Base-by-base conservation (phyloP, 1,140 invertebrate species). In the Pemphigus obesinymphae region DNA sequence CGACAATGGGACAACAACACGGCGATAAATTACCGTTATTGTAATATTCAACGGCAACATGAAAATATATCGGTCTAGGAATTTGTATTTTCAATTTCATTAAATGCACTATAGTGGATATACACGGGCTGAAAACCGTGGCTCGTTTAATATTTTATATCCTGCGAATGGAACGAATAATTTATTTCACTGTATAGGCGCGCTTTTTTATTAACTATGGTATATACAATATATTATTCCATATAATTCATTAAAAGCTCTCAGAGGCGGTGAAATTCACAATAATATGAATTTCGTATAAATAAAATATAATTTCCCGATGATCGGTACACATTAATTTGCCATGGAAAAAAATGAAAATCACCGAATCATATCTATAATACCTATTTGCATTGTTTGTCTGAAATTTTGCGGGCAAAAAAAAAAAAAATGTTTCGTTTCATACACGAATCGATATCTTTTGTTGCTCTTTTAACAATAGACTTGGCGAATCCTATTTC, bases 401-500 rank as follows among this genome's bases (percentile, higher is more conserved):
- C n/a, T 31, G 2, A 31, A 61, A 31, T 61, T n/a, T n/a, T 31
- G 58, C 29, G 17, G 15, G 58, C 15, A 61, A 61, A 61, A 45
- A 70, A 43, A 73, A 73, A 48, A 48, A 37, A 68, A 37, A 6
- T 23, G 23, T 72, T 45, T 23, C 48, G 45, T 17, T 48, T 73
- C 26, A 23, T 29, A 70, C 68, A 43, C 23, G 23, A 45, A 70
- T 70, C 68, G 15, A 70, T 70, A 70, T 45, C 68, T 45, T 45
- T 70, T 70, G 68, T 70, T 17, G 45, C 48, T 53, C 3, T 34
- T 53, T 50, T 53, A 53, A 78, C 75, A 78, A 78, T 78, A 58
- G 75, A 37, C n/a, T 55, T 26, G 31, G 75, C 15, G 50, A 78
- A 78, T 58, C 55, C 55, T 63, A 63, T 80, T 80, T 63, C 34